Evolutionary conservation across 2,888 invertebrate species (phyloP).

Genomic region (Ectemnius lituratus): DNA sequence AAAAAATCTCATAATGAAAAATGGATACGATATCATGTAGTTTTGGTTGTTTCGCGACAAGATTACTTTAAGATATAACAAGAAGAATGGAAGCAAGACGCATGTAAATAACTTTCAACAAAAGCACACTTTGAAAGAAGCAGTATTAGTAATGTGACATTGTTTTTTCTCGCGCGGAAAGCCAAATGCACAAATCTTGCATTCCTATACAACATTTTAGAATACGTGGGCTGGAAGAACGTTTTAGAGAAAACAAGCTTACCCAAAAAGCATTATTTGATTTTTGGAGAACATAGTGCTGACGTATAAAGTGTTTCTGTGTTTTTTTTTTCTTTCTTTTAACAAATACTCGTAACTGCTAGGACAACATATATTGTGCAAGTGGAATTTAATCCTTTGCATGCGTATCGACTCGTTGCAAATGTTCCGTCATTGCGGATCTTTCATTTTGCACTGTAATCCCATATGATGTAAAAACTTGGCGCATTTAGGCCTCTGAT

Average conservation of each 20-base stretch:
- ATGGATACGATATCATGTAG: background rate
- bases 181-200: too few species aligned
- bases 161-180: too few species aligned
- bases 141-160: too few species aligned
- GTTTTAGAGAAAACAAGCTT: conserved; percentile 18
- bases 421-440: background rate
- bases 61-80: too few species aligned
- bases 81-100: too few species aligned
- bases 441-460: too few species aligned
- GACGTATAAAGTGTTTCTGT: background rate
- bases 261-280: conserved; percentile 14
- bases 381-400: background rate
- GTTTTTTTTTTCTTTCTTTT: background rate
- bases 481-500: too few species aligned
- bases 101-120: too few species aligned
- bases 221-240: conserved; percentile 41
- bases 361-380: conserved; percentile 3
- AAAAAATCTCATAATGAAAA: background rate
- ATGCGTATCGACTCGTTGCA: background rate
- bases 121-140: too few species aligned
- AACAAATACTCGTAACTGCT: conserved; percentile 5
- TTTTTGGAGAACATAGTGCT: background rate
- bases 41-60: background rate
- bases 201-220: too few species aligned
- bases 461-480: too few species aligned